phyloP scores from a whole-genome alignment of 1,140 invertebrate species.

The Drosophila gunungcola region DNA sequence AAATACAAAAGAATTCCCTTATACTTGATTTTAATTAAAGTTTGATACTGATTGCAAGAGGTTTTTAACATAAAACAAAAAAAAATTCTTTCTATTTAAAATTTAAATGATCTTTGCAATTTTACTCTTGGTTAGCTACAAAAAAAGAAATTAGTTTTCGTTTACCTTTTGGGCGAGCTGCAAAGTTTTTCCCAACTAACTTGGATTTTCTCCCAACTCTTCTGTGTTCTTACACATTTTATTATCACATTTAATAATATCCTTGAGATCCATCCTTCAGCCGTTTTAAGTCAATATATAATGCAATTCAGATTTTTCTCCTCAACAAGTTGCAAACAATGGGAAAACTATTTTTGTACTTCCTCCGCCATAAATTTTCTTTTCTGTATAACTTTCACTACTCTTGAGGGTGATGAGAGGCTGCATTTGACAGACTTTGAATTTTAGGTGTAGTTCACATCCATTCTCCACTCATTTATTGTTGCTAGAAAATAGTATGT shows the following conservation, averaged over 20 bases:
- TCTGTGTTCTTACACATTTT: constrained; percentile 1
- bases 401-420: not conserved
- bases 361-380: constrained; percentile 38
- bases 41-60: not conserved
- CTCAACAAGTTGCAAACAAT: constrained; percentile 32
- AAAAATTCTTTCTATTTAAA: constrained; percentile 1
- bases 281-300: constrained; percentile 31
- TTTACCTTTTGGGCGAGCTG: constrained; percentile 19
- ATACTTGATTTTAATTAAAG: constrained; percentile 20
- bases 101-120: constrained; percentile 19
- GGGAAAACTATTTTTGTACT: constrained; percentile 17
- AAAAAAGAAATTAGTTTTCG: constrained; percentile 6
- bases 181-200: constrained; percentile 22
- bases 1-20: constrained; percentile 10
- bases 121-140: constrained; percentile 10
- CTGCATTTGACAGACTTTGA: constrained; percentile 50
- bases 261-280: constrained; percentile 10
- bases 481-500: not conserved
- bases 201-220: not conserved
- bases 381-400: constrained; percentile 27
- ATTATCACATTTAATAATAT: constrained; percentile 46
- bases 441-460: constrained; percentile 24
- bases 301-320: constrained; percentile 32
- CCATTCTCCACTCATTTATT: constrained; percentile 13
- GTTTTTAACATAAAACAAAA: constrained; percentile 1